Percentiles rank a stretch among this genome's conserved stretches.
Conservation (phyloP, 2,888 invertebrate genomes). For the Macaria liturata region DNA sequence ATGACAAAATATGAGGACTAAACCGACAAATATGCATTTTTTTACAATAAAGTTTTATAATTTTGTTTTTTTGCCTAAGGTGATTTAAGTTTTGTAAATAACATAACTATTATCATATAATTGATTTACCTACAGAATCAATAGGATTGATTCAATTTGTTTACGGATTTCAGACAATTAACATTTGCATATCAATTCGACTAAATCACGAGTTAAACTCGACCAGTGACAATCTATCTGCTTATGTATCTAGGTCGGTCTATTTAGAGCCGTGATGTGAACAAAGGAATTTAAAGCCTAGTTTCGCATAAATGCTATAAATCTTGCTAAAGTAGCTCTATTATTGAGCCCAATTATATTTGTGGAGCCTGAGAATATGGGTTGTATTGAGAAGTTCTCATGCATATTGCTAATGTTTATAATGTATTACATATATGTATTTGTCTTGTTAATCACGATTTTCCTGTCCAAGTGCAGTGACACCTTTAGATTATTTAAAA, state of each 20-base stretch:
- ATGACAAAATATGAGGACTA: too few relatives aligned
- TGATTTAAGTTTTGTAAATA: too few relatives aligned
- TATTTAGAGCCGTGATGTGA: conserved; percentile 7
- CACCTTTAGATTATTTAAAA: too few relatives aligned
- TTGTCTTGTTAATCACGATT: too few relatives aligned
- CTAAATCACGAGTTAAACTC: conserved; percentile 4
- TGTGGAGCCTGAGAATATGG: conserved; percentile 1
- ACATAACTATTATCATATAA: too few relatives aligned
- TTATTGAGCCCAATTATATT: conserved; percentile 11
- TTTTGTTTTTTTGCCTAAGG: too few relatives aligned
- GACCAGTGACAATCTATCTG: conserved; percentile 18
- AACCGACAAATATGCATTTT: too few relatives aligned
- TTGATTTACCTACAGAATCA: too few relatives aligned
- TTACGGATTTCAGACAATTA: background rate
- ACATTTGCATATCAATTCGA: background rate
- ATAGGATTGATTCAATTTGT: too few relatives aligned
- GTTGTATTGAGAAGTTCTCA: background rate
- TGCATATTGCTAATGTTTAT: background rate
- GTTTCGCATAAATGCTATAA: conserved; percentile 9
- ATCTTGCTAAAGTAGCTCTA: conserved; percentile 2
- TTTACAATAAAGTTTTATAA: too few relatives aligned
- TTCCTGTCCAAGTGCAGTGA: too few relatives aligned
- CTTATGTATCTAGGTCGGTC: background rate
- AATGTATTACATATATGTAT: background rate
- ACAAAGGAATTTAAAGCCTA: conserved; percentile 14